Evolutionary conservation across 2,113 vertebrate genomes (phyloP), one percentile per base, ranked within the genome.

Genomic region (Lepisosteus osseus): DNA sequence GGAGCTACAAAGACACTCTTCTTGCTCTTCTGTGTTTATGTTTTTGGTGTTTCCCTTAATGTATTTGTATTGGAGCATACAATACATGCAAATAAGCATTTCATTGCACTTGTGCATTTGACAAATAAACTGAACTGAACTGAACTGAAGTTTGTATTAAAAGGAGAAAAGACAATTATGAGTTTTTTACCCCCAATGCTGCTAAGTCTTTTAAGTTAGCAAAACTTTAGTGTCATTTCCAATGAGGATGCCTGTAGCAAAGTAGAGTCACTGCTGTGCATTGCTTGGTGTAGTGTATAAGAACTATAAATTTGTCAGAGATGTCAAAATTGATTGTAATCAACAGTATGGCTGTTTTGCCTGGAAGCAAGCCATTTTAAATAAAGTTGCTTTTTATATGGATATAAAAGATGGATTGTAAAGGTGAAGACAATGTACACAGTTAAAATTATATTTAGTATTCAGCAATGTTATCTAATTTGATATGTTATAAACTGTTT

Each of bases 271-370:
- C 81, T 91, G 89, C 79, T 87, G 68, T 88, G 61, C 76, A 83
- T 78, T 79, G 76, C 76, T 76, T 84, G 74, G 77, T 81, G 80
- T 65, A 82, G 77, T 84, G 82, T 47, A 86, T 43, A 81, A 84
- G 81, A 91, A 89, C 88, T 88, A 89, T 82, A 87, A 89, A 88
- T 85, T 83, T 89, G 87, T 88, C 90, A 90, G 81, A 84, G 81
- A 86, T 86, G 82, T 91, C 90, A 92, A 84, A 85, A 85, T 81
- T 72, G 78, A 87, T 90, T 92, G 87, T 73, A 88, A 88, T 91
- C 87, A 90, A 78, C 77, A 86, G 74, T 74, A 81, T 54, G 82
- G 69, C 79, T 82, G 73, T 72, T 78, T 70, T 87, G 78, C 78
- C 77, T 90, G 85, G 85, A 90, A 93, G 87, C 83, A 73, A 83